Evolutionary conservation across 2,113 vertebrate species (phyloP).

Genomic region (Erinaceus europaeus): DNA sequence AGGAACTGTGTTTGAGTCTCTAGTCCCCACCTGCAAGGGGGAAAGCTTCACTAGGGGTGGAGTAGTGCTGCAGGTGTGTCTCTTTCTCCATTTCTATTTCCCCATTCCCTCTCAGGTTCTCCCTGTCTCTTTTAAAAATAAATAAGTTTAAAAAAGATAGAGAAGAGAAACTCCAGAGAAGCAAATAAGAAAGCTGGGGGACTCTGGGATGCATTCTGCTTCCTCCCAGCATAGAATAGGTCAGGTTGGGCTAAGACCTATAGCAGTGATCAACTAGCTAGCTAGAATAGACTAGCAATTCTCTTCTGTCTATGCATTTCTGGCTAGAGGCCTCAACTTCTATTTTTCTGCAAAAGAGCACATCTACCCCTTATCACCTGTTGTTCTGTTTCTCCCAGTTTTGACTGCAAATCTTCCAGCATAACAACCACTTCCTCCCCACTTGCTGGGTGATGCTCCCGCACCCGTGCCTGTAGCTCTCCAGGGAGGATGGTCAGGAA

Average conservation of each 20-base stretch:
- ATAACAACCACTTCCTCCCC: conserved; percentile 5
- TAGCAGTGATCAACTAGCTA: not conserved
- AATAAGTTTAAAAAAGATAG: too few species aligned
- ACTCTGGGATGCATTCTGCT: not conserved
- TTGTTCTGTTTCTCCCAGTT: not conserved
- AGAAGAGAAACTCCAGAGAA: not conserved
- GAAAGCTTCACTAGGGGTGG: too few species aligned
- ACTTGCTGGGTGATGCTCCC: not conserved
- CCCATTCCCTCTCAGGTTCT: too few species aligned
- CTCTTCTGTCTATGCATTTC: not conserved
- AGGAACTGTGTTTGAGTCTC: too few species aligned
- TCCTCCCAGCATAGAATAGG: not conserved
- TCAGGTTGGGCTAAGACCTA: not conserved
- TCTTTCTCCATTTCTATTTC: too few species aligned
- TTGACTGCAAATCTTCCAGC: conserved; percentile 28
- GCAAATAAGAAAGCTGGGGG: not conserved
- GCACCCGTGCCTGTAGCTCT: conserved; percentile 20
- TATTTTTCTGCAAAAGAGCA: not conserved
- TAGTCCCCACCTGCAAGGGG: too few species aligned
- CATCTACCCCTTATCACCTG: conserved; percentile 1
- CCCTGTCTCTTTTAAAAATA: too few species aligned
- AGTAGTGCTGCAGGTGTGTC: too few species aligned
- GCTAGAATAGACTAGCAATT: not conserved
- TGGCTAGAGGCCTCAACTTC: not conserved
- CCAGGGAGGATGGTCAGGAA: conserved; percentile 44